These are phyloP conservation scores for Lacanobia wlatinum DNA, from an alignment of 2,888 invertebrate species.

Conservation along the genomic window DNA sequence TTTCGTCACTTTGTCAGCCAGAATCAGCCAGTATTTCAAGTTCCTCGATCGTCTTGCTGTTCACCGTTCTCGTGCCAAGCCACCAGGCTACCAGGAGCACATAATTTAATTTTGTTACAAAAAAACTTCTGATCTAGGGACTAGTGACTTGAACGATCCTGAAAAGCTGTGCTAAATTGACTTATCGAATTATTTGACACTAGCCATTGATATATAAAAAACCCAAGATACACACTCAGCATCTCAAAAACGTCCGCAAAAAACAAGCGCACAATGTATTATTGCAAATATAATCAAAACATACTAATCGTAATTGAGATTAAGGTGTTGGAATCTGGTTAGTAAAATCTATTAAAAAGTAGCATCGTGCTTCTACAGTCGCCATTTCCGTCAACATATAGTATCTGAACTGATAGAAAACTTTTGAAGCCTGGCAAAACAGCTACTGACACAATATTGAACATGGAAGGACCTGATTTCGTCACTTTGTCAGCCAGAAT, in stretches of 20 bases:
- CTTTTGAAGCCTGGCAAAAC: too few relatives aligned
- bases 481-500: not conserved
- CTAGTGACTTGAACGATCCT: not conserved
- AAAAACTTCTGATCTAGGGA: not conserved
- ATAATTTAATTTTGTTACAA: slow-evolving; percentile 22
- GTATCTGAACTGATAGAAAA: not conserved
- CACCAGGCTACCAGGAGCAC: not conserved
- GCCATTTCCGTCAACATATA: not conserved
- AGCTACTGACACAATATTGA: too few relatives aligned
- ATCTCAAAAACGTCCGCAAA: too few relatives aligned
- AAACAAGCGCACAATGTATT: too few relatives aligned
- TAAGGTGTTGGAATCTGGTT: not conserved
- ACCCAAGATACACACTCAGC: too few relatives aligned
- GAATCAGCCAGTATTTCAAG: not conserved
- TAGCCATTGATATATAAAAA: too few relatives aligned
- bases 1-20: not conserved
- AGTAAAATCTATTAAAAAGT: not conserved
- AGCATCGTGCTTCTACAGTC: not conserved
- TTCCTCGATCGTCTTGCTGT: not conserved
- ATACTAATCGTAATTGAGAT: too few relatives aligned
- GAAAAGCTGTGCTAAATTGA: not conserved
- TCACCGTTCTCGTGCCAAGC: not conserved
- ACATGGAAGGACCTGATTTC: not conserved
- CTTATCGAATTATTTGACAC: not conserved
- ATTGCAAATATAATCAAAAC: too few relatives aligned